phyloP scores from a whole-genome alignment of 1,140 invertebrate species.

The Frieseomelitta varia region DNA sequence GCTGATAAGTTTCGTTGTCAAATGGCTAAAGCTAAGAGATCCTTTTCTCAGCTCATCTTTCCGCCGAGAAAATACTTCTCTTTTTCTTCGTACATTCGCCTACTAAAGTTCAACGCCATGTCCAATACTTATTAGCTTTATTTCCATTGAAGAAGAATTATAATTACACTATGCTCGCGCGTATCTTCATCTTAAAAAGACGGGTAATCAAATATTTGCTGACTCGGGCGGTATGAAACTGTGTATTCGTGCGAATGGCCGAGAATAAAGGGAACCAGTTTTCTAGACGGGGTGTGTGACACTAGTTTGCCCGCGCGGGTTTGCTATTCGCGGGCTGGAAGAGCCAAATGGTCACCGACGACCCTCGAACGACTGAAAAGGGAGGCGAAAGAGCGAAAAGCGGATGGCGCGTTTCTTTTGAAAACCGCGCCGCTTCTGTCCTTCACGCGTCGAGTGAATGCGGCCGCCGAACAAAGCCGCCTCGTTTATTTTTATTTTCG shows the following conservation, averaged over 20 bases:
- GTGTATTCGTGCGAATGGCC: background rate
- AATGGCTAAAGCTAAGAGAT: background rate
- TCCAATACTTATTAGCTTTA: background rate
- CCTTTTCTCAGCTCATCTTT: background rate
- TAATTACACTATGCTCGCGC: background rate
- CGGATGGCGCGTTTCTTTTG: conserved; percentile 17
- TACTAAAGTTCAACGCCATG: background rate
- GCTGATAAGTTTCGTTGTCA: background rate
- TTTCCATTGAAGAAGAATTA: background rate
- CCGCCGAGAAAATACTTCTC: background rate
- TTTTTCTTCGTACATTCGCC: background rate
- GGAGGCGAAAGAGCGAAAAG: conserved; percentile 22
- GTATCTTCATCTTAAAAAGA: too few relatives aligned
- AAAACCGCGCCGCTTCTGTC: conserved; percentile 9
- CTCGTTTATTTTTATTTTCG: conserved; percentile 16
- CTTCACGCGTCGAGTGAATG: conserved; percentile 36
- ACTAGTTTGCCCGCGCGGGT: background rate
- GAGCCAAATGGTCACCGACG: conserved; percentile 35
- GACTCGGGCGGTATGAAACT: background rate
- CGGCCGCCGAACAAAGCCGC: conserved; percentile 19
- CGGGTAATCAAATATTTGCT: background rate
- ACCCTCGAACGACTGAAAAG: conserved; percentile 13
- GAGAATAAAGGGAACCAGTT: conserved; percentile 14
- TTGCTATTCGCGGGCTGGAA: background rate
- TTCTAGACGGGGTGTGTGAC: background rate